Evolutionary conservation across 2,888 invertebrate species (phyloP), one percentile per base, ranked within the genome.

Genomic region (Drosophila tanythrix): DNA sequence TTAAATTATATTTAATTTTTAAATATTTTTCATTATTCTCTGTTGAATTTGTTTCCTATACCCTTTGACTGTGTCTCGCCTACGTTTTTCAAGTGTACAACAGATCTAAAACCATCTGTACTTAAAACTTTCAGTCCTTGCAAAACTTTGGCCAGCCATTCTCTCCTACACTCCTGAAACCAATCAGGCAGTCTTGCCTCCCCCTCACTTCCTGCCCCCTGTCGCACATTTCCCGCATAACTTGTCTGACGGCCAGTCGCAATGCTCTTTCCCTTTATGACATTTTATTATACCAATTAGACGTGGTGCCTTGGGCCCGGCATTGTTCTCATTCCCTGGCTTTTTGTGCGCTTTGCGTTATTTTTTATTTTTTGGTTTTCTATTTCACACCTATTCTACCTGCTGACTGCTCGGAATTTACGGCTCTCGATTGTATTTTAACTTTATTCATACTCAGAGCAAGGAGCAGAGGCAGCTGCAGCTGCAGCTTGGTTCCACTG

Each of bases 251-350:
- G 46, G 61, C 55, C 78, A 61, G 50, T 57, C 55, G 43, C 71
- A 76, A 61, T 74, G 72, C 68, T 81, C 66, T 67, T 69, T 75
- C 62, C 55, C 62, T 79, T 82, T 79, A 87, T 85, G 85, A 81
- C 88, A 81, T 85, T 85, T 87, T 85, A 85, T 85, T 87, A 88
- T 84, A 75, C 81, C 88, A 85, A 85, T 85, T 85, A 85, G 88
- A 82, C 68, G 51, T 36, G 56, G 35, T 33, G 60, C 74, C 75
- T 79, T 60, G 61, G 68, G 70, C 38, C 29, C 31, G 57, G 55
- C 74, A 74, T 81, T 81, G 81, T 81, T 77, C 77, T 68, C 36
- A 40, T 43, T 38, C 52, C 48, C 61, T 38, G 57, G 21, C 58
- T 53, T 55, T 65, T 74, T 79, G 75, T 71, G 50, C 66, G 18